Percentiles rank a stretch among this genome's conserved stretches.
Conservation (phyloP, 2,888 invertebrate species). For the Acleris literana region DNA sequence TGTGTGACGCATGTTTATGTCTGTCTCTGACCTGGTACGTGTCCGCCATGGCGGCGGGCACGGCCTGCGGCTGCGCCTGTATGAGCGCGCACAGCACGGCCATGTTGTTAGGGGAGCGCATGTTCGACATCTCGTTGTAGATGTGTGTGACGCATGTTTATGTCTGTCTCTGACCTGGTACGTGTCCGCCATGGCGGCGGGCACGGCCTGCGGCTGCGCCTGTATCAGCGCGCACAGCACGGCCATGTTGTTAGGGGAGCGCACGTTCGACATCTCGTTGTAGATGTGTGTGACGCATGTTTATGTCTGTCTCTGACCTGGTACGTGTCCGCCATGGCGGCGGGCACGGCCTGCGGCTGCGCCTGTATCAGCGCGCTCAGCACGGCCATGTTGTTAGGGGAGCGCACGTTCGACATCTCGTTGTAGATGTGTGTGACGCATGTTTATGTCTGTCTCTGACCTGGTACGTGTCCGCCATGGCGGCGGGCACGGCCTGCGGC, state of each 20-base stretch:
- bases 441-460: no score
- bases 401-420: no score
- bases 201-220: constrained; percentile 91
- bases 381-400: no score
- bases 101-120: constrained; percentile 97
- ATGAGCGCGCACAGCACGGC: constrained; percentile 94
- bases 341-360: no score
- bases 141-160: constrained; percentile 82
- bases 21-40: constrained; percentile 85
- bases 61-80: constrained; percentile 91
- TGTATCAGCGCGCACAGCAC: constrained; percentile 95
- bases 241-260: constrained; percentile 97
- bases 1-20: constrained; percentile 52
- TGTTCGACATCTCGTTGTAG: constrained; percentile 96
- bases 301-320: no score
- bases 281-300: constrained; percentile 86
- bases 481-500: no score
- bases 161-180: constrained; percentile 79
- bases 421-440: no score
- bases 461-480: no score
- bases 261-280: constrained; percentile 95
- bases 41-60: constrained; percentile 92
- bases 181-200: constrained; percentile 92
- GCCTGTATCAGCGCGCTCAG: no score
- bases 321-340: no score